Evolutionary conservation across 1,140 invertebrate genomes (phyloP), one percentile per base, ranked within the genome.

Genomic region (Panagrolaimus sp.): DNA sequence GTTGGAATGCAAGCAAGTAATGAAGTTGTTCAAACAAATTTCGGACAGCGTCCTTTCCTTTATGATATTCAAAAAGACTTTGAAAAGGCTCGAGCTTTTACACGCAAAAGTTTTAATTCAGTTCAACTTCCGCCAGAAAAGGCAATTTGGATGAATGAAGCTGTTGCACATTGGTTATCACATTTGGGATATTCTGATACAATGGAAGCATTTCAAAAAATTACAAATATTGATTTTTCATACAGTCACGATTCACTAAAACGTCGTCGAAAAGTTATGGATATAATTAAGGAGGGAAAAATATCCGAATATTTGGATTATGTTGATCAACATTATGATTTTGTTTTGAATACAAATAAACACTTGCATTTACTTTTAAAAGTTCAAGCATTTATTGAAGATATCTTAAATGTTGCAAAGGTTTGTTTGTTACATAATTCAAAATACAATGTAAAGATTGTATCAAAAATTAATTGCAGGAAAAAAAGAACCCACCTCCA

Each of bases 61-160:
- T 99, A 95, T 86, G 92, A 98, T 86, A 95, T 99, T 76, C 90
- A 94, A 83, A 92, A 95, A 79, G 95, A 97, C 89, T 91, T 97
- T 87, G 83, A 85, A 78, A 63, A 27, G 23, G 20, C 11, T 51
- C 13, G 38, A 44, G 47, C 13, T 47, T 8, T 5, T 64, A 20
- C 16, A 47, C 16, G 27, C 20, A 42, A 66, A 31, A 23, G 13
- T 23, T 77, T 51, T 44, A 14, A 23, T 11, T n/a, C 43, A 14
- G 63, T 70, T 20, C 45, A 67, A 16, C 64, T 80, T 38, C 76
- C 78, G 25, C 43, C 74, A 14, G 62, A 75, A 63, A 79, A 80
- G 62, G 31, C 44, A 20, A 61, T 77, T 53, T 77, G 78, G 72
- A 78, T 76, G 74, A 68, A 57, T 57, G 51, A 57, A 57, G 51